A percentile compares a stretch with the other conserved stretches of the same genome.
Evolutionary conservation across 92 coral and sea anemone genomes (phyloP).

Genomic region (Porites cylindrica): DNA sequence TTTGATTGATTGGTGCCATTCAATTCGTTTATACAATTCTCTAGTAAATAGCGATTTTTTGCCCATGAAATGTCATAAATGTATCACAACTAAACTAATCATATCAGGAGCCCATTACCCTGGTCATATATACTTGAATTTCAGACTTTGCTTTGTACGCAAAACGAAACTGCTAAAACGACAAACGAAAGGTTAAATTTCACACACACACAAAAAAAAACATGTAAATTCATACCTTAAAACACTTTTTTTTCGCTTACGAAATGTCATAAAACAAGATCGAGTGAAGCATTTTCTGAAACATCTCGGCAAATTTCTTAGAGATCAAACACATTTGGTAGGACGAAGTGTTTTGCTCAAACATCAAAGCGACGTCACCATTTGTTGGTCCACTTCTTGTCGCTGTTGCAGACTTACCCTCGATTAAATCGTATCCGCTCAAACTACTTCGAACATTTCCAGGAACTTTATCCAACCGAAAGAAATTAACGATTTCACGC

Average conservation of each 20-base stretch:
- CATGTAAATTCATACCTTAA: too few species aligned
- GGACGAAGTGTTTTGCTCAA: conserved; percentile 11
- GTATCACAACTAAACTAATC: too few species aligned
- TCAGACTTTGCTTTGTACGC: too few species aligned
- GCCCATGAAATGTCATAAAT: too few species aligned
- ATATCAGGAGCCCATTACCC: too few species aligned
- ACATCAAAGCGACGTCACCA: not conserved
- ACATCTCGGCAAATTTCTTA: conserved; percentile 49
- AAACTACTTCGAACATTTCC: conserved; percentile 22
- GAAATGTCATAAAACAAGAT: not conserved
- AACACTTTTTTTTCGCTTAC: not conserved
- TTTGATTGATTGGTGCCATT: too few species aligned
- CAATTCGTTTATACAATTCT: too few species aligned
- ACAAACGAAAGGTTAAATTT: too few species aligned
- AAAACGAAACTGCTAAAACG: too few species aligned
- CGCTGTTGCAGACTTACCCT: conserved; percentile 45
- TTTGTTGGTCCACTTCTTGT: not conserved
- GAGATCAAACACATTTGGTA: conserved; percentile 57
- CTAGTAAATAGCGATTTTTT: too few species aligned
- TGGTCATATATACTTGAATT: too few species aligned
- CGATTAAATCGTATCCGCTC: conserved; percentile 43
- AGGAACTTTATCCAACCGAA: conserved; percentile 31
- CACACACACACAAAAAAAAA: too few species aligned
- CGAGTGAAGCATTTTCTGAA: not conserved
- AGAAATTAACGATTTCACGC: conserved; percentile 38